Base-by-base conservation (phyloP, 2,888 invertebrate genomes). In the Linnaemya vulpina region DNA sequence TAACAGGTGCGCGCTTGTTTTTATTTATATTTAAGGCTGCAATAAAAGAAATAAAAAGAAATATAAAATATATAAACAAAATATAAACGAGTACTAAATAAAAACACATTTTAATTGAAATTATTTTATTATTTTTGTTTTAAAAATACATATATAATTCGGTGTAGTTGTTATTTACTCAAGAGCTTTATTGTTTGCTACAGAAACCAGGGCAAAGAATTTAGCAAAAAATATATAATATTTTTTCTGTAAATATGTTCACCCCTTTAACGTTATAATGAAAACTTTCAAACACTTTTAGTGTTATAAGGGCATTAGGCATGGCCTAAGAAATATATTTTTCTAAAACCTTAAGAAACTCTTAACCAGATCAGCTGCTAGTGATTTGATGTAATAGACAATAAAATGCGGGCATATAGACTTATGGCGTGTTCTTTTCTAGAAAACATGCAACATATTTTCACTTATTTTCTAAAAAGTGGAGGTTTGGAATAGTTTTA, bases 1-100 rank as follows among this genome's bases (percentile, higher is more conserved):
- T 63, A 65, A 67, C 63, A 51, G 58, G 51, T 70, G 70, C 63
- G 30, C 49, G 17, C 49, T 65, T 43, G 58, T 51, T 51, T 75
- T 71, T 71, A 9, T 43, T 62, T 40, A 70, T 63, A 65, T 70
- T 78, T 62, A 81, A 60, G 20, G 78, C 85, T 85, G 81, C 70
- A 85, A 85, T 58, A 84, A 84, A 82, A 75, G 38, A 70, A 60
- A 58, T 25, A 65, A 63, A 68, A 63, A 75, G 13, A 40, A 63
- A 80, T 65, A 38, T 53, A 49, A 49, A 40, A 79, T 73, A n/a
- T n/a, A 71, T 63, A 71, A 81, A 58, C n/a, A 76, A 74, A 22
- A 65, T 68, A n/a, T n/a, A 71, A 73, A 76, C 7, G n/a, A n/a
- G n/a, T n/a, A 77, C 20, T 53, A 58, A 78, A 65, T 73, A 55